Evolutionary conservation across 2,797 vertebrate species (phyloP).

Genomic region (Selene dorsalis): DNA sequence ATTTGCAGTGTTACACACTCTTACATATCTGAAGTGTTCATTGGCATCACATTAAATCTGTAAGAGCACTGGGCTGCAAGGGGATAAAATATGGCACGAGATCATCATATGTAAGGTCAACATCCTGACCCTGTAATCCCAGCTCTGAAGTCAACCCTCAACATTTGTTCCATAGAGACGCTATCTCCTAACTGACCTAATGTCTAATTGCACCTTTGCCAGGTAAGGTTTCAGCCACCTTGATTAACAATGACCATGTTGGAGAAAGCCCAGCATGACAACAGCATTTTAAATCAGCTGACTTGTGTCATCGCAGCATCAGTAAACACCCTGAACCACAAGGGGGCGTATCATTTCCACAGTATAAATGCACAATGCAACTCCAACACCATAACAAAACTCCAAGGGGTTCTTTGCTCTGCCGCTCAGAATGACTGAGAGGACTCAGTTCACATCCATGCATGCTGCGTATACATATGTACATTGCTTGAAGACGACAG

Average conservation of each 20-base stretch:
- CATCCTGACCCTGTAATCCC: background rate
- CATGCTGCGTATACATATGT: background rate
- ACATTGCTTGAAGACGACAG: background rate
- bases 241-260: background rate
- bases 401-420: background rate
- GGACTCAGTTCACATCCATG: background rate
- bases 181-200: background rate
- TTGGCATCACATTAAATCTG: background rate
- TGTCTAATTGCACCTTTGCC: background rate
- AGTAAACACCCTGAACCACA: slow-evolving; percentile 19
- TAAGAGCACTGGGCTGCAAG: background rate
- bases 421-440: background rate
- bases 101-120: background rate
- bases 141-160: background rate
- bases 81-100: background rate
- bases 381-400: background rate
- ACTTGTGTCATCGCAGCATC: background rate
- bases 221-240: background rate
- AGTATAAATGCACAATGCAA: background rate
- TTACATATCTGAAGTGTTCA: background rate
- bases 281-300: background rate
- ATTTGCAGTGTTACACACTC: background rate
- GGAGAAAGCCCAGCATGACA: background rate
- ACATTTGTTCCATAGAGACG: no score
- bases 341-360: slow-evolving; percentile 31